phyloP scores from a whole-genome alignment of 2,888 invertebrate genomes.

The Dryocosmus kuriphilus region DNA sequence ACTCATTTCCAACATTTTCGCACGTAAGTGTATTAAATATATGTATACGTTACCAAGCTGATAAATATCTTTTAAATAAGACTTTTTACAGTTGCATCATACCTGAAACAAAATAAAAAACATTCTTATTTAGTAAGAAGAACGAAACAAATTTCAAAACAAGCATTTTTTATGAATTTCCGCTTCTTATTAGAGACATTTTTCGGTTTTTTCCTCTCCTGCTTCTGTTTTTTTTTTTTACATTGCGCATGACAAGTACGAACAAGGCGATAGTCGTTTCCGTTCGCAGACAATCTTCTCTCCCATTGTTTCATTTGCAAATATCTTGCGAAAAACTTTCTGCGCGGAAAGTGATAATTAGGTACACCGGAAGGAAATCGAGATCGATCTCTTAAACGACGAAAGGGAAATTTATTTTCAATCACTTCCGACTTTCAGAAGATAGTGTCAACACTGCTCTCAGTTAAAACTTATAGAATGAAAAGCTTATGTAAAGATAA shows the following conservation, averaged over 20 bases:
- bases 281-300: conserved; percentile 33
- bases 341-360: conserved; percentile 27
- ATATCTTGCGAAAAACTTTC: conserved; percentile 36
- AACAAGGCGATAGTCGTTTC: conserved; percentile 9
- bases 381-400: conserved; percentile 21
- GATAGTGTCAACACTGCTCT: conserved; percentile 36
- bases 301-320: conserved; percentile 33
- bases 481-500: not conserved
- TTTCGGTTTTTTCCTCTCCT: conserved; percentile 13
- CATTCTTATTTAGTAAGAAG: conserved; percentile 2
- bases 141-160: conserved; percentile 1
- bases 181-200: conserved; percentile 1
- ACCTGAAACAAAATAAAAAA: conserved; percentile 26
- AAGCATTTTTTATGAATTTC: not conserved
- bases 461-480: not conserved
- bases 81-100: conserved; percentile 13
- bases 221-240: conserved; percentile 17
- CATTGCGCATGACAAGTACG: conserved; percentile 17
- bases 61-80: not conserved
- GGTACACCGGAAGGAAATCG: conserved; percentile 19
- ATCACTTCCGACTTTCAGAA: conserved; percentile 32
- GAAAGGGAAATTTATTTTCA: conserved; percentile 29
- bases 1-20: conserved; percentile 20
- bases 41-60: conserved; percentile 7
- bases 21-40: conserved; percentile 3